These are phyloP conservation scores for Phaethon lepturus DNA, from an alignment of 2,113 vertebrate genomes.

Conservation along the genomic window DNA sequence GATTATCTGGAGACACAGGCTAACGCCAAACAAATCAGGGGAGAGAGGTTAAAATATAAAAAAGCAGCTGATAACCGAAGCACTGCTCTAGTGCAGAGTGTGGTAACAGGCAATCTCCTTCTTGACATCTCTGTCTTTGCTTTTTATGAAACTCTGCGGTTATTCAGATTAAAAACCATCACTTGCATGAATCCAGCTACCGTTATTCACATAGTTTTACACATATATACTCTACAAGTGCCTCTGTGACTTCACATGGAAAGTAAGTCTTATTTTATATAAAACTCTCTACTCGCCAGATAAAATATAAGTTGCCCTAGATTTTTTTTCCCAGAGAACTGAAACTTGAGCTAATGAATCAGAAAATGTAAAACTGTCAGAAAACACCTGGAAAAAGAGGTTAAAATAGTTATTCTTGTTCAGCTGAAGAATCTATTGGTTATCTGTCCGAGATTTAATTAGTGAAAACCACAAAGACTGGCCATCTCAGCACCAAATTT, in stretches of 20 bases:
- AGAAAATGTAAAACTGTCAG: neutral
- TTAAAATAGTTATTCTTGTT: neutral
- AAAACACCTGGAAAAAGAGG: neutral
- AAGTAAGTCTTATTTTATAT: neutral
- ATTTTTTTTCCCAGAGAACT: neutral
- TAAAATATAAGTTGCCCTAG: neutral
- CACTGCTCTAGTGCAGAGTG: neutral
- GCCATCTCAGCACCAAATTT: constrained; percentile 11
- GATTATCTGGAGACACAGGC: neutral
- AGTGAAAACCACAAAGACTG: neutral
- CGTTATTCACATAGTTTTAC: neutral
- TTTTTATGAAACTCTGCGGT: neutral
- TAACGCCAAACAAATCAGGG: neutral
- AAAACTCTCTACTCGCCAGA: neutral
- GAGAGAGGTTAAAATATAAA: neutral
- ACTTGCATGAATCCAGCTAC: neutral
- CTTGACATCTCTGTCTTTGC: neutral
- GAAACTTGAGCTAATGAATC: neutral
- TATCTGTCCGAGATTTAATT: constrained; percentile 17
- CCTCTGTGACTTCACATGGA: neutral
- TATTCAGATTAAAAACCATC: neutral
- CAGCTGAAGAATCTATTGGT: neutral
- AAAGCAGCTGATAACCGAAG: neutral
- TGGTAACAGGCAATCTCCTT: neutral
- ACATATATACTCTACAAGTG: neutral